Conservation (phyloP, 2,113 vertebrate genomes). For the Pandion haliaetus region DNA sequence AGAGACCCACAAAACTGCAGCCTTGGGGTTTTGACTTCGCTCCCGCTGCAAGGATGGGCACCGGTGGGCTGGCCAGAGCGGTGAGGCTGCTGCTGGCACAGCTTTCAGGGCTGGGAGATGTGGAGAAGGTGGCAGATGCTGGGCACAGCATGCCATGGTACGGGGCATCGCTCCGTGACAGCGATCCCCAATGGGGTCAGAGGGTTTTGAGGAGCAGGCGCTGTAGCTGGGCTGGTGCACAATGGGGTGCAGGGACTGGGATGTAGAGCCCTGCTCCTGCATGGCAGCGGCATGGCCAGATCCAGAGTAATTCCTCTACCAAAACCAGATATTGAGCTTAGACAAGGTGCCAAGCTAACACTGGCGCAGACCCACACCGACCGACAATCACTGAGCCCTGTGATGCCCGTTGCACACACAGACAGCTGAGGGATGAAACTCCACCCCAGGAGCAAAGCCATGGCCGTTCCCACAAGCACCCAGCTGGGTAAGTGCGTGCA, state of each 20-base stretch:
- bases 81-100: not conserved
- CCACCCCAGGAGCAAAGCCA: not conserved
- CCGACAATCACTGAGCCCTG: rapidly evolving
- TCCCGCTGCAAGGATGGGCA: not conserved
- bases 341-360: rapidly evolving
- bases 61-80: not conserved
- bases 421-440: rapidly evolving
- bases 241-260: not conserved
- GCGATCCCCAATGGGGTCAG: rapidly evolving
- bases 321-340: not conserved
- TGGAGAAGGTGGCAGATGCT: not conserved
- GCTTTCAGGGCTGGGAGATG: not conserved
- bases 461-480: rapidly evolving
- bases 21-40: not conserved
- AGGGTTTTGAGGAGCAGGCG: not conserved
- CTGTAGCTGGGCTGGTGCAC: not conserved
- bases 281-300: rapidly evolving
- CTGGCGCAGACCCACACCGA: rapidly evolving
- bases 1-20: not conserved
- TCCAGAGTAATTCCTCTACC: not conserved
- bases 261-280: not conserved
- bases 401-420: rapidly evolving
- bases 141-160: not conserved
- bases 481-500: rapidly evolving
- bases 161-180: rapidly evolving